Evolutionary conservation across 64 coral and sea anemone species (phyloP), one percentile per base, ranked within the genome.

Genomic region (Catalaphyllia jardinei): DNA sequence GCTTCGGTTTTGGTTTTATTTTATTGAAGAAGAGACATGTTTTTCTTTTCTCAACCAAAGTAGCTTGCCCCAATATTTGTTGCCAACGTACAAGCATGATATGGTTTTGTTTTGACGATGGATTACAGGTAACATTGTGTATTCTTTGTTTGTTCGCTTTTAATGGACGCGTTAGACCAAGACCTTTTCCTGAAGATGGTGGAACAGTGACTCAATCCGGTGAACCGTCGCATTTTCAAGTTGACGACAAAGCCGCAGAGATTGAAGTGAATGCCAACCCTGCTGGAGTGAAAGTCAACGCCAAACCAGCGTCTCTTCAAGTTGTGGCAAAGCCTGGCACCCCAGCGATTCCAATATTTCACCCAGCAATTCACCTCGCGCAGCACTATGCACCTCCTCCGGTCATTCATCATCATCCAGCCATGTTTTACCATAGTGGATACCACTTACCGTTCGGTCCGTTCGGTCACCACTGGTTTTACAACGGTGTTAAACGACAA

Each of bases 201-300:
- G 90, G 90, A 52, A 87, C 82, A 52, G 84, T 92, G 61, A 92
- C 90, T 31, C 90, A 98, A 72, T 75, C 95, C 4, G 95, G 95
- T 54, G 91, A 91, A 24, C 95, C 95, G 0, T 91, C 95, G 55
- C 90, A 99, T 93, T 99, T 95, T 91, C 97, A 93, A 92, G 97
- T 99, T 10, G 87, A 95, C 60, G 97, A 99, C 73, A 99, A 99
- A 75, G 89, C 97, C 13, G 97, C 97, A 14, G 97, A 99, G 55
- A 86, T 99, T 50, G 97, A 99, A 90, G 91, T 99, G 25, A 95
- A 99, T 72, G 97, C 97, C 5, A 95, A 99, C 64, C 91, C 97
- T 0, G 94, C 93, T 38, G 97, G 97, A 24, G 97, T 99, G 8
- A 93, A 95, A 83, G 97, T 99, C 10, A 99, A 99, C 75, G 97